Conservation (phyloP, 2,888 invertebrate species). For the Agriotes lineatus region DNA sequence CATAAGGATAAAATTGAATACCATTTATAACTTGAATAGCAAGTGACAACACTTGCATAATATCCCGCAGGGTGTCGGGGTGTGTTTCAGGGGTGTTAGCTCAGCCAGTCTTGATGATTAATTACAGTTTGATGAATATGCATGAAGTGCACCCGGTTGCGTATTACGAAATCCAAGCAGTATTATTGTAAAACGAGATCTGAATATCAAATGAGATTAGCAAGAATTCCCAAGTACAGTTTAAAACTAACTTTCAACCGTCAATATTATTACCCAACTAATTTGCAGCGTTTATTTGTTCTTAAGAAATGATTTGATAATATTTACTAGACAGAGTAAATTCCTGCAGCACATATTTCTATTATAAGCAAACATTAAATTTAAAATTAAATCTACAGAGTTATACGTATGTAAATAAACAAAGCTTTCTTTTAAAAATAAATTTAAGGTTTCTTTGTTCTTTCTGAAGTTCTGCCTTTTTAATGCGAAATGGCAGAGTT, state of each 20-base stretch:
- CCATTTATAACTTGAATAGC: conserved; percentile 38
- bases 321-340: no score
- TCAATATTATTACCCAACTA: no score
- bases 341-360: no score
- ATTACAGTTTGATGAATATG: conserved; percentile 65
- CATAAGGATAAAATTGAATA: conserved; percentile 30
- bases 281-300: no score
- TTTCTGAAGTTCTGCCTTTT: no score
- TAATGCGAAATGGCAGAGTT: no score
- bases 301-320: no score
- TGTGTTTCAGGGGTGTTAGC: conserved; percentile 44
- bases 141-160: conserved; percentile 60
- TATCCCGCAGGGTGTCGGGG: conserved; percentile 34
- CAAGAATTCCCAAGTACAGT: background rate
- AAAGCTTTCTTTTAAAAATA: no score
- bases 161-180: conserved; percentile 62
- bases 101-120: conserved; percentile 61
- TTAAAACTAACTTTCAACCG: conserved; percentile 7
- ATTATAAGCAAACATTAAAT: no score
- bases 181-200: conserved; percentile 39
- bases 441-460: no score
- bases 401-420: no score
- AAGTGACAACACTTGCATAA: conserved; percentile 45
- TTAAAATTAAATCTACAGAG: no score
- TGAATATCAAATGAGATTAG: conserved; percentile 36